Evolutionary conservation across 1,140 invertebrate genomes (phyloP), one percentile per base, ranked within the genome.

Genomic region (Pteromalus puparum): DNA sequence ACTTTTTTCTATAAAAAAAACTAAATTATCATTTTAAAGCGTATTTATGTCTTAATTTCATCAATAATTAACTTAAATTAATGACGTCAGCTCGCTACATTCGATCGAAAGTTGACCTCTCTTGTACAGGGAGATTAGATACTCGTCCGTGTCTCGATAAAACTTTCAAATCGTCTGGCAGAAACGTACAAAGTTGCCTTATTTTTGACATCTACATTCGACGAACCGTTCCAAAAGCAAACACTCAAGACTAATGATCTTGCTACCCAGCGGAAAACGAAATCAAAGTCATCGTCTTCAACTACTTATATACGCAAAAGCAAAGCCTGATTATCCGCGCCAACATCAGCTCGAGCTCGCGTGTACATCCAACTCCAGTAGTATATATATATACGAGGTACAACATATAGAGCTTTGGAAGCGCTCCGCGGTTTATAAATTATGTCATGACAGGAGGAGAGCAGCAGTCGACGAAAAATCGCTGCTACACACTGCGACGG

Each of bases 361-460:
- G 87, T 89, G 89, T 72, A 61, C 48, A 61, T 81, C 79, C 83
- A 87, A 61, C 21, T 61, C 53, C 53, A 21, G 18, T 7, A n/a
- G n/a, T n/a, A n/a, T n/a, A n/a, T n/a, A 61, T 21, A 61, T 53
- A 21, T 53, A 53, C 30, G 30, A 34, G 30, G 30, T 53, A 53
- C 18, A n/a, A 42, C 18, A 6, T n/a, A 5, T n/a, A 5, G 2
- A 61, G 53, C 53, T 18, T 61, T 7, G 53, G 24, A 70, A 24
- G 24, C 67, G 24, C 67, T 70, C 67, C 84, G 76, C 82, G 83
- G 70, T 82, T 87, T 83, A 83, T 85, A 87, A 88, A 88, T 89
- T 88, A 89, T 87, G 82, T 86, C 87, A 87, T 79, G 86, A 85
- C 83, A 89, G 86, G 70, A 82, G 80, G 85, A 88, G 88, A 86